A percentile compares a stretch with the other conserved stretches of the same genome.
phyloP scores from a whole-genome alignment of 2,113 vertebrate species.

The Sminthopsis crassicaudata region DNA sequence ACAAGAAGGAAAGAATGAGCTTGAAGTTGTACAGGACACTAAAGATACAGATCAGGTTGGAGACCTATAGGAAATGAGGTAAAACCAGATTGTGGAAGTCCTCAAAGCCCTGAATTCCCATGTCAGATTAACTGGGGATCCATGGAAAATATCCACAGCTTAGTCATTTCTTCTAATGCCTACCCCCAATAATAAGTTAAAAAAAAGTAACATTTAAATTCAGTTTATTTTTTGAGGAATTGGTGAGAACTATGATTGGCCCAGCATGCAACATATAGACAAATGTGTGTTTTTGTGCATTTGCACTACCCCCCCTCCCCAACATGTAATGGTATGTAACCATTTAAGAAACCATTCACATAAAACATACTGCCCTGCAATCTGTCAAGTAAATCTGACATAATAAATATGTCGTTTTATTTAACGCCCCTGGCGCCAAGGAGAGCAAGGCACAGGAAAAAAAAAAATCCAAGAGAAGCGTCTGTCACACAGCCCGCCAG shows the following conservation, averaged over 20 bases:
- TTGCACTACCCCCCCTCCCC: slow-evolving; percentile 47
- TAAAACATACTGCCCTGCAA: slow-evolving; percentile 67
- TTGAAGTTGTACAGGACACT: background rate
- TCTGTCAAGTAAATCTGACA: slow-evolving; percentile 84
- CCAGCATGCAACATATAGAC: background rate
- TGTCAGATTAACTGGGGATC: background rate
- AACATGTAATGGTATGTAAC: slow-evolving; percentile 63
- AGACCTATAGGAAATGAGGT: background rate
- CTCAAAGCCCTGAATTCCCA: background rate
- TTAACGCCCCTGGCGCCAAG: slow-evolving; percentile 81
- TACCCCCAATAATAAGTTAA: background rate
- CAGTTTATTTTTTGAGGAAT: background rate
- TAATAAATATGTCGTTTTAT: slow-evolving; percentile 85
- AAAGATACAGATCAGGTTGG: background rate
- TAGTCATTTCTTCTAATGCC: background rate
- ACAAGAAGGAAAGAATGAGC: background rate
- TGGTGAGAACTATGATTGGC: background rate
- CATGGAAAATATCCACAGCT: background rate
- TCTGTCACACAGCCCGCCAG: slow-evolving; percentile 74
- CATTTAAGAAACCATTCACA: slow-evolving; percentile 69
- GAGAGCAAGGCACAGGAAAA: slow-evolving; percentile 78
- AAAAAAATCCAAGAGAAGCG: slow-evolving; percentile 73
- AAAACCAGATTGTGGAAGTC: background rate
- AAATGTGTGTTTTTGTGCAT: background rate
- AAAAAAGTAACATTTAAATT: background rate